These are phyloP conservation scores for Bucorvus abyssinicus DNA, from an alignment of 2,797 vertebrate species.

Conservation along the genomic window DNA sequence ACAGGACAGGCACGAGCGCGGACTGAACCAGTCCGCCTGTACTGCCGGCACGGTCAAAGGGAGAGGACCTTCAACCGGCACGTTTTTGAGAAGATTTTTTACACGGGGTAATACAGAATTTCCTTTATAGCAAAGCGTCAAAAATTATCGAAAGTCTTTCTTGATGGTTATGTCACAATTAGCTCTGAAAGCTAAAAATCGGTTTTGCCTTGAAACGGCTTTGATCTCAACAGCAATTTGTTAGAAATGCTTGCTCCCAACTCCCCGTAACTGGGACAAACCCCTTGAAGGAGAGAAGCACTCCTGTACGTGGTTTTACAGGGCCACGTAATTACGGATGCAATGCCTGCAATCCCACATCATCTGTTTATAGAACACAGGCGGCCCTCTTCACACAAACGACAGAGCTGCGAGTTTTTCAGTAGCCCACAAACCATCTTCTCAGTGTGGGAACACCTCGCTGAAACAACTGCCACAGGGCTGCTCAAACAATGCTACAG, in stretches of 20 bases:
- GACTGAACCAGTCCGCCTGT: background rate
- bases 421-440: background rate
- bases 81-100: background rate
- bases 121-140: background rate
- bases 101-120: background rate
- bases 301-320: background rate
- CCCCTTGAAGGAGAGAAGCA: background rate
- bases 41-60: background rate
- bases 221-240: background rate
- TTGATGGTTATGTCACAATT: background rate
- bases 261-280: background rate
- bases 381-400: background rate
- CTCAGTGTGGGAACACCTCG: background rate
- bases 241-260: background rate
- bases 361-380: background rate
- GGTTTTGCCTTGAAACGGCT: background rate
- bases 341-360: background rate
- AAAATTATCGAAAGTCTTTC: background rate
- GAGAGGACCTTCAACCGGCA: background rate
- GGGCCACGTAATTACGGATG: background rate
- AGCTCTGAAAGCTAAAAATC: background rate
- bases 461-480: background rate
- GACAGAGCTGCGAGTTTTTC: background rate
- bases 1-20: background rate
- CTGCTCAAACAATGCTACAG: background rate